These are phyloP conservation scores for Mastomys coucha DNA, from an alignment of 2,113 vertebrate species.

Conservation along the genomic window DNA sequence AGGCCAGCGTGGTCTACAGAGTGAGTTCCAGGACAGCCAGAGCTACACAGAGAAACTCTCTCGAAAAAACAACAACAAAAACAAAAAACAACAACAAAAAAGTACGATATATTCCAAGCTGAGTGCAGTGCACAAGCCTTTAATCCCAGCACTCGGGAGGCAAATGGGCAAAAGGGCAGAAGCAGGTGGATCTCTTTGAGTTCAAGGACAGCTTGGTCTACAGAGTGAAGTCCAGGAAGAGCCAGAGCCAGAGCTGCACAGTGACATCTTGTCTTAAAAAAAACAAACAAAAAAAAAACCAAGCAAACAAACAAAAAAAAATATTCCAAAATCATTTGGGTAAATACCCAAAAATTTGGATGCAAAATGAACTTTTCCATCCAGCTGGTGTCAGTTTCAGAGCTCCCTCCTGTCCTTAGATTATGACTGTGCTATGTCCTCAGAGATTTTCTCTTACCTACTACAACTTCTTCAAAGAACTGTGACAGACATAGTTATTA, in stretches of 20 bases:
- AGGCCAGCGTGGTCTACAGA: background rate
- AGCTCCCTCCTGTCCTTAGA: background rate
- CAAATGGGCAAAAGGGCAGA: no score
- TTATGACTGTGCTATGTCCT: constrained; percentile 2
- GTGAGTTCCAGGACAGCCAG: background rate
- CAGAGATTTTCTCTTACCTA: background rate
- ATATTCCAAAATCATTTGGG: constrained; percentile 3
- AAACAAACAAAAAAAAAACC: no score
- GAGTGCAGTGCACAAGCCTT: background rate
- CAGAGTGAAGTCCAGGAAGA: background rate
- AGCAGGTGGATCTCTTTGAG: background rate
- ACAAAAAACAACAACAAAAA: no score
- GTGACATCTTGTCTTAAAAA: background rate
- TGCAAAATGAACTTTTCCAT: background rate
- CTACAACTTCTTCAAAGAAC: constrained; percentile 32
- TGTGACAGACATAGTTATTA: background rate
- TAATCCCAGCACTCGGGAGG: background rate
- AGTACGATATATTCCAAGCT: no score
- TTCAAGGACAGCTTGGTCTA: background rate
- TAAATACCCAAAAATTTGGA: no score
- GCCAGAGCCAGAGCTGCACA: background rate
- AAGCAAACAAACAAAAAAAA: background rate
- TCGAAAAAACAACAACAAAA: no score
- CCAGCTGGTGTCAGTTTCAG: background rate
- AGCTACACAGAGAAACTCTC: no score